These are phyloP conservation scores for Ursus arctos DNA, from an alignment of 2,113 vertebrate genomes.

Conservation along the genomic window DNA sequence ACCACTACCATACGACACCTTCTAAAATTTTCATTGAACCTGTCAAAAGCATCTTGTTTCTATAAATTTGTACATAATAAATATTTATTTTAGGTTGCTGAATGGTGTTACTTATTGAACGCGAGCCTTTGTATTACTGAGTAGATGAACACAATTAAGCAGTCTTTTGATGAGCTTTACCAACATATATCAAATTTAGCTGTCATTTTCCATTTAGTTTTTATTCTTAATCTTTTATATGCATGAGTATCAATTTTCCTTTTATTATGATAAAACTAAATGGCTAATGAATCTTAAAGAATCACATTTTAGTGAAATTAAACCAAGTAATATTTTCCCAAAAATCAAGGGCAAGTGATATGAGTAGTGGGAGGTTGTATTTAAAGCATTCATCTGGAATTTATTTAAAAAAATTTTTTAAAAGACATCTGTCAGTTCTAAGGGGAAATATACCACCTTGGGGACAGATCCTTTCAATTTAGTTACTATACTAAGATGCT, in stretches of 20 bases:
- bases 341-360: conserved; percentile 49
- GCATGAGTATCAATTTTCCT: not conserved
- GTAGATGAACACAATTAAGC: not conserved
- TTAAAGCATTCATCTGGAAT: conserved; percentile 33
- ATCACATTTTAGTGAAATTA: not conserved
- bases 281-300: not conserved
- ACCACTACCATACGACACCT: not conserved
- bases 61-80: not conserved
- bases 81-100: not conserved
- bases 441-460: not conserved
- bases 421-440: conserved; percentile 49
- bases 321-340: conserved; percentile 22
- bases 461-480: conserved; percentile 50
- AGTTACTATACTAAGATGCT: conserved; percentile 41
- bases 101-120: not conserved
- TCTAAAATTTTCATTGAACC: not conserved
- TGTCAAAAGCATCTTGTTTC: not conserved
- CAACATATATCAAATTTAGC: not conserved
- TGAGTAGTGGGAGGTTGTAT: not conserved
- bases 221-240: not conserved
- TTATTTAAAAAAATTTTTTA: not conserved
- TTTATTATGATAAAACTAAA: conserved; percentile 41
- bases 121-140: not conserved
- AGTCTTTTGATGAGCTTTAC: not conserved
- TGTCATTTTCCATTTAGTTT: conserved; percentile 21